A percentile compares a stretch with the other conserved stretches of the same genome.
These are phyloP conservation scores for Andrena marginata DNA, from an alignment of 2,888 invertebrate genomes.

Conservation along the genomic window DNA sequence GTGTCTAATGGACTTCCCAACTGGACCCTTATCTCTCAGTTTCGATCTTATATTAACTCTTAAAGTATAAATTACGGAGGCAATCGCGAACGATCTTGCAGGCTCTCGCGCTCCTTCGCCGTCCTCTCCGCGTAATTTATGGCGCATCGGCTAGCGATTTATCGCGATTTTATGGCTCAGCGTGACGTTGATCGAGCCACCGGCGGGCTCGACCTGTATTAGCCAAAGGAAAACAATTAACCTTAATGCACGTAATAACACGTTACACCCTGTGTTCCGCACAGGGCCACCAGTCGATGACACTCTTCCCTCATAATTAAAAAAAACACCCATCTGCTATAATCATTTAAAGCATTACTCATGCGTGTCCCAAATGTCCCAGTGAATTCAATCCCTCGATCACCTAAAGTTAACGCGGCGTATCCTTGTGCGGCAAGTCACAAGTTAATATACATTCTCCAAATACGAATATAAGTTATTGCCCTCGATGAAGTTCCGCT, in stretches of 20 bases:
- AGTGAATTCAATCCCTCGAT: too few species aligned
- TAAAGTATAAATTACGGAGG: conserved; percentile 65
- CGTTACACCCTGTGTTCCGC: conserved; percentile 72
- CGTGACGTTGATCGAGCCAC: conserved; percentile 71
- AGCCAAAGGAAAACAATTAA: conserved; percentile 80
- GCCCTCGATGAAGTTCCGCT: background rate
- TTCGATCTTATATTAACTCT: conserved; percentile 63
- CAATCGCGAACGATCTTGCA: conserved; percentile 58
- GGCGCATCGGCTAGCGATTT: conserved; percentile 68
- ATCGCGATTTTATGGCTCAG: conserved; percentile 74
- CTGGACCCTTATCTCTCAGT: conserved; percentile 55
- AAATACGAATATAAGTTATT: background rate
- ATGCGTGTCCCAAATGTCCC: too few species aligned
- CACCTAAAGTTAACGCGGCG: too few species aligned
- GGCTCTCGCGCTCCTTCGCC: conserved; percentile 57
- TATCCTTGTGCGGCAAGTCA: too few species aligned
- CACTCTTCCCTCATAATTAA: conserved; percentile 15
- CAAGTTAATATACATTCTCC: background rate
- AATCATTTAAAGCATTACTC: background rate
- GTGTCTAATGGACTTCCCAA: conserved; percentile 60
- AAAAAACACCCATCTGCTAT: background rate
- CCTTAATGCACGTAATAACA: conserved; percentile 80
- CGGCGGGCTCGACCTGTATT: conserved; percentile 66
- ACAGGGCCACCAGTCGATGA: background rate
- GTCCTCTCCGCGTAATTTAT: conserved; percentile 72